Evolutionary conservation across 2,113 vertebrate species (phyloP), one percentile per base, ranked within the genome.

Genomic region (Orthonyx spaldingii): DNA sequence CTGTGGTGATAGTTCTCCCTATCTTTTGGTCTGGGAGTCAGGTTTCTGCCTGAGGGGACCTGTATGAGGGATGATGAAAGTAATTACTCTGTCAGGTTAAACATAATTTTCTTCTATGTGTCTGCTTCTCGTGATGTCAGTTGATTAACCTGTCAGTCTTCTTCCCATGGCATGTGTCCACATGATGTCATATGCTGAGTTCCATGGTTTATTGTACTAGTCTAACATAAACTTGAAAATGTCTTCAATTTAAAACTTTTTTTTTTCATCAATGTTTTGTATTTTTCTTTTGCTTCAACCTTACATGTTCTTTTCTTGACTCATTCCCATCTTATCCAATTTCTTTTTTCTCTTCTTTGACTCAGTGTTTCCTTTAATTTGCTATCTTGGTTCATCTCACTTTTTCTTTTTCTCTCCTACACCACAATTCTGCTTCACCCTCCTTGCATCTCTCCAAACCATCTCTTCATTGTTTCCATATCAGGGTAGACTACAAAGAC

Each of bases 31-130:
- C 79, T 83, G 32, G 42, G 87, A 93, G 59, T 91, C 87, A 87
- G 47, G 46, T 90, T 95, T 76, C 85, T 96, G 92, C 93, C 90
- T 93, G 74, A 87, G 84, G 91, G 52, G 13, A 30, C 32, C 61
- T 91, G 53, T 27, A 61, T 61, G 59, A 93, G 56, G 71, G 82
- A 93, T 3, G 8, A 75, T 92, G 91, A 94, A 85, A 93, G 79
- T 81, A 96, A 94, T 96, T 96, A 86, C 82, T 50, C 89, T 94
- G 89, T 91, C 91, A 87, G 33, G 56, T 80, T 90, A 90, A 85
- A 90, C 80, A 86, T 55, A 22, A 52, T 57, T 87, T 95, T 95
- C 63, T 83, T 88, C 72, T 70, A 18, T 2, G 4, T 81, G 47
- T 86, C 59, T 94, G 75, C 72, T 88, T 87, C 82, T 84, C 1